Evolutionary conservation across 1,140 invertebrate species (phyloP), one percentile per base, ranked within the genome.

Genomic region (Cotesia typhae): DNA sequence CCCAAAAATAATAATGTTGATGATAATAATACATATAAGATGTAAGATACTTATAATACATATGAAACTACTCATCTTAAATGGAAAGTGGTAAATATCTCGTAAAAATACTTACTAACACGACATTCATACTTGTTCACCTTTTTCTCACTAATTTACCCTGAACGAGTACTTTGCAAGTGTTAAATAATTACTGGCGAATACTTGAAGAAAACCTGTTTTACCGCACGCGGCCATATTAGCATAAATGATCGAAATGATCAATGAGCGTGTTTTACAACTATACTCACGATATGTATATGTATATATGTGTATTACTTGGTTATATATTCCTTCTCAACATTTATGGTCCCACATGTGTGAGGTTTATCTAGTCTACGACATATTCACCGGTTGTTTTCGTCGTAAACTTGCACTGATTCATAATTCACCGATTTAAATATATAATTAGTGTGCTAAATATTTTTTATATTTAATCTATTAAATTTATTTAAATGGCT

Each of bases 181-280:
- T 83, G 83, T 79, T 79, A 84, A 84, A 84, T 84, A 84, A 84
- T 85, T 85, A 84, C 78, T 80, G 77, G 41, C 66, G 75, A 76
- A 78, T 77, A 76, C 47, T 65, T 70, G 17, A 47, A 55, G 55
- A 68, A 82, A 84, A 83, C 81, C 81, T 81, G 82, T 83, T 83
- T 76, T 73, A 59, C 74, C 71, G 74, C 67, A 70, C 64, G 71
- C 68, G 67, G 65, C 64, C 68, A 72, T 76, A 82, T 82, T 82
- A 82, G 80, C 82, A 82, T 83, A 82, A 82, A 74, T 81, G 82
- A 84, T 83, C 79, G 78, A 81, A 82, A 83, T 83, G 81, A 84
- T 84, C 81, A 82, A 82, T 81, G 79, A 80, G 76, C 67, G 68
- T 67, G 72, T 71, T 57, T 72, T 59, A 74, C 75, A 76, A 82